Evolutionary conservation across 2,113 vertebrate genomes (phyloP).

Genomic region (Macheiramphus alcinus): DNA sequence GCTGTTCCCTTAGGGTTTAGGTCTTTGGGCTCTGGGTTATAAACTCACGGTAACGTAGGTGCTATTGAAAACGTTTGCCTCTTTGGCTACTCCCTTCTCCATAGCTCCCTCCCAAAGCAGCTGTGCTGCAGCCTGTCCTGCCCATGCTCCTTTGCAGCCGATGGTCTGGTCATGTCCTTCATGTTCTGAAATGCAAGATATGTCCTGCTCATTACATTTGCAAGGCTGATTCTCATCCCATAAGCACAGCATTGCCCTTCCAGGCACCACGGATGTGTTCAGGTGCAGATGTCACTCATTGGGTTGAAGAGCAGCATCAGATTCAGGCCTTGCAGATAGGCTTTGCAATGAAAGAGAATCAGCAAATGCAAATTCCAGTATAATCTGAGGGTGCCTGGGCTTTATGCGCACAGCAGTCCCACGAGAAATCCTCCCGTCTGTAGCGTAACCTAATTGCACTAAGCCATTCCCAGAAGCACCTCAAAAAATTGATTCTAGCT

Average conservation of each 20-base stretch:
- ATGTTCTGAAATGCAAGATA: background rate
- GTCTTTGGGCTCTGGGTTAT: background rate
- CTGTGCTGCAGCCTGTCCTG: background rate
- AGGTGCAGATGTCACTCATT: background rate
- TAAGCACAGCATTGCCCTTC: background rate
- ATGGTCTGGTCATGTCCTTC: background rate
- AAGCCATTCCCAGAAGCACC: background rate
- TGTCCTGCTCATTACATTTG: background rate
- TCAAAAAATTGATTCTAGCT: background rate
- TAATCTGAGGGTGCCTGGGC: background rate
- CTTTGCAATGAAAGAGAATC: background rate
- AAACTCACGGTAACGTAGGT: rapidly evolving
- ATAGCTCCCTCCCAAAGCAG: background rate
- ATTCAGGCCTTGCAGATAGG: background rate
- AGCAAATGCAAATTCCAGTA: background rate
- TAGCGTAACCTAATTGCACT: background rate
- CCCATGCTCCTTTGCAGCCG: rapidly evolving
- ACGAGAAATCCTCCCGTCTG: background rate
- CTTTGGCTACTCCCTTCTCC: background rate
- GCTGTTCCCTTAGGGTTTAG: background rate
- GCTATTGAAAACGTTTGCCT: background rate
- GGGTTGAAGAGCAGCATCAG: background rate
- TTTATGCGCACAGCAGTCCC: background rate
- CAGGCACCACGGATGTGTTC: background rate
- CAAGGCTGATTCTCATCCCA: background rate